Evolutionary conservation across 1,140 invertebrate genomes (phyloP).

Genomic region (Cydia fagiglandana): DNA sequence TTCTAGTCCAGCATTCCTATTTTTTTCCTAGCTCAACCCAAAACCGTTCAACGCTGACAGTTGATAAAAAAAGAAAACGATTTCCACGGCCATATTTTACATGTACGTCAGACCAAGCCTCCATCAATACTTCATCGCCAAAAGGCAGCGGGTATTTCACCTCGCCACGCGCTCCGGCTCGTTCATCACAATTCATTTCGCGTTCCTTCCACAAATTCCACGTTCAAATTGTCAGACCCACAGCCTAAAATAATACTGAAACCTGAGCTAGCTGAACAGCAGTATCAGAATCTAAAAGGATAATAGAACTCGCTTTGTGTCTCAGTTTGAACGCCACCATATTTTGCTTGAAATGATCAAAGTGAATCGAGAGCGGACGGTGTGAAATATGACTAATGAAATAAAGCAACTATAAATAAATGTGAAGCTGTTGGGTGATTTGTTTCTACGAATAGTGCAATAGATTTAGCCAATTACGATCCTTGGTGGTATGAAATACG

Average conservation of each 20-base stretch:
- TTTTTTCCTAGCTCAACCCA: conserved; percentile 15
- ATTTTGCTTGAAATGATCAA: conserved; percentile 30
- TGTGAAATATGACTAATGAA: conserved; percentile 38
- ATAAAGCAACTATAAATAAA: conserved; percentile 36
- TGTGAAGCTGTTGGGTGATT: conserved; percentile 18
- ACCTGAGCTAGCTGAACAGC: neutral
- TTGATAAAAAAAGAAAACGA: conserved; percentile 34
- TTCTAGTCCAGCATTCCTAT: neutral
- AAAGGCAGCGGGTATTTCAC: conserved; percentile 39
- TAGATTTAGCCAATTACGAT: conserved; percentile 27
- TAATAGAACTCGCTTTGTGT: neutral
- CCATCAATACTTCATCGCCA: conserved; percentile 42
- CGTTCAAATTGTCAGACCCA: conserved; percentile 35
- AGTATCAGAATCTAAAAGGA: neutral
- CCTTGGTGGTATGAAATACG: neutral
- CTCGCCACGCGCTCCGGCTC: conserved; percentile 25
- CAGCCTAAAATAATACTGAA: conserved; percentile 18
- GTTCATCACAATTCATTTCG: conserved; percentile 43
- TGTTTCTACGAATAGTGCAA: conserved; percentile 29
- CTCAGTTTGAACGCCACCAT: conserved; percentile 16
- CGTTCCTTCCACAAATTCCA: conserved; percentile 36
- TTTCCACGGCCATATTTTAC: conserved; percentile 35
- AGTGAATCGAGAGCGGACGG: conserved; percentile 27
- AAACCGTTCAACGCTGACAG: conserved; percentile 22
- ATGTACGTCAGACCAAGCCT: conserved; percentile 35